A percentile compares a stretch with the other conserved stretches of the same genome.
Evolutionary conservation across 2,113 vertebrate genomes (phyloP).

Genomic region (Hoplias malabaricus): DNA sequence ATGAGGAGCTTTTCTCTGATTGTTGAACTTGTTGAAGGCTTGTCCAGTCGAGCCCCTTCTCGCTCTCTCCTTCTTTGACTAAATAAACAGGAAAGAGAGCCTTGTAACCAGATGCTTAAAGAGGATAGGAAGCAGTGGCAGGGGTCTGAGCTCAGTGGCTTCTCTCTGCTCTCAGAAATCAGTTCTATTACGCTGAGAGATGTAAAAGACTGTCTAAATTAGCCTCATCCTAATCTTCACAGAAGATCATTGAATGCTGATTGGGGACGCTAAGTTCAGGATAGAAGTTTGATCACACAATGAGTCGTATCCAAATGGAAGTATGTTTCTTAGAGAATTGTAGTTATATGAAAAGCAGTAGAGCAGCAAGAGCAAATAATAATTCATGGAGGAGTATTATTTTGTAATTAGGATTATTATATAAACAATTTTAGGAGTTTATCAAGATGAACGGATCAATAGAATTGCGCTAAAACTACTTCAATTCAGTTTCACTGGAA

Average conservation of each 20-base stretch:
- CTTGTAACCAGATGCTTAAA: constrained; percentile 54
- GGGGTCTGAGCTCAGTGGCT: neutral
- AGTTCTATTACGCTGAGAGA: neutral
- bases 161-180: neutral
- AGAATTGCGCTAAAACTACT: no score
- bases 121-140: constrained; percentile 20
- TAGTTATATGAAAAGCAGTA: neutral
- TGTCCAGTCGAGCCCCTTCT: constrained; percentile 42
- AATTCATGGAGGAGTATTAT: no score
- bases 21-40: constrained; percentile 57
- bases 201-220: neutral
- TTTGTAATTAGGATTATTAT: no score
- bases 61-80: constrained; percentile 39
- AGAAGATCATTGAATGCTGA: neutral
- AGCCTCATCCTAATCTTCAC: neutral
- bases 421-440: no score
- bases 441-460: no score
- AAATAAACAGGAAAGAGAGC: constrained; percentile 61
- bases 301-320: neutral
- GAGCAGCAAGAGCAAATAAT: neutral
- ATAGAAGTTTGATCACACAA: neutral
- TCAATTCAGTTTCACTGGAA: no score
- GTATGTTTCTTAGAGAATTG: no score
- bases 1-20: constrained; percentile 54
- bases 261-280: neutral